Evolutionary conservation across 2,113 vertebrate genomes (phyloP).

Genomic region (Picathartes gymnocephalus): DNA sequence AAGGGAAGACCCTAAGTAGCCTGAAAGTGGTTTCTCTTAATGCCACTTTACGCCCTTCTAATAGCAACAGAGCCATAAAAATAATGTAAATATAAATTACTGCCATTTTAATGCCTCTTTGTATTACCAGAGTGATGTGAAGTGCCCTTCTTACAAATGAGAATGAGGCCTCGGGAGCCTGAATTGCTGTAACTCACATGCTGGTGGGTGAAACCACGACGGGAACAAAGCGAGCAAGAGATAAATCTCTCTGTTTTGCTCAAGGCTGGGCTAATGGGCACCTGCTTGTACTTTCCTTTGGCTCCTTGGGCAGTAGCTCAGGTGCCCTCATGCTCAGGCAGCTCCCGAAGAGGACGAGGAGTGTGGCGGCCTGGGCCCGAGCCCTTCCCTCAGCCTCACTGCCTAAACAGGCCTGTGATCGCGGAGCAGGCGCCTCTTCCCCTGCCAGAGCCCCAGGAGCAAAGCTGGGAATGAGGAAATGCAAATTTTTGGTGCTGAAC

Average conservation of each 20-base stretch:
- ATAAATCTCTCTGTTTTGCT: background rate
- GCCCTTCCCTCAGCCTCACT: background rate
- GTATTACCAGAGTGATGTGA: background rate
- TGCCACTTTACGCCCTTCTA: background rate
- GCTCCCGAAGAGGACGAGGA: fast-evolving
- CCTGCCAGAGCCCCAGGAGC: background rate
- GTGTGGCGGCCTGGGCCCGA: fast-evolving
- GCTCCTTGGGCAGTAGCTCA: background rate
- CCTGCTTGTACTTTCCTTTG: background rate
- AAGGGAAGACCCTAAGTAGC: background rate
- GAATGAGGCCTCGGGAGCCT: background rate
- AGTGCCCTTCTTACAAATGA: background rate
- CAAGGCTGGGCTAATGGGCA: background rate
- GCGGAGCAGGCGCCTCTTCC: background rate
- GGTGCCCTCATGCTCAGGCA: fast-evolving
- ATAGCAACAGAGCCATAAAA: slow-evolving; percentile 13
- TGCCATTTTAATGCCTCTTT: background rate
- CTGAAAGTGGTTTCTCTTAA: background rate
- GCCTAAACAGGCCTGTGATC: background rate
- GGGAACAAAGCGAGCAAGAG: background rate
- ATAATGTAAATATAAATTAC: slow-evolving; percentile 42
- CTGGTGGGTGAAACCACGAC: background rate
- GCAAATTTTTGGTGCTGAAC: background rate
- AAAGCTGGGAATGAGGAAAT: background rate
- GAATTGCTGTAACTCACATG: background rate